Evolutionary conservation across 2,797 vertebrate species (phyloP), one percentile per base, ranked within the genome.

Genomic region (Poecilia gillii): DNA sequence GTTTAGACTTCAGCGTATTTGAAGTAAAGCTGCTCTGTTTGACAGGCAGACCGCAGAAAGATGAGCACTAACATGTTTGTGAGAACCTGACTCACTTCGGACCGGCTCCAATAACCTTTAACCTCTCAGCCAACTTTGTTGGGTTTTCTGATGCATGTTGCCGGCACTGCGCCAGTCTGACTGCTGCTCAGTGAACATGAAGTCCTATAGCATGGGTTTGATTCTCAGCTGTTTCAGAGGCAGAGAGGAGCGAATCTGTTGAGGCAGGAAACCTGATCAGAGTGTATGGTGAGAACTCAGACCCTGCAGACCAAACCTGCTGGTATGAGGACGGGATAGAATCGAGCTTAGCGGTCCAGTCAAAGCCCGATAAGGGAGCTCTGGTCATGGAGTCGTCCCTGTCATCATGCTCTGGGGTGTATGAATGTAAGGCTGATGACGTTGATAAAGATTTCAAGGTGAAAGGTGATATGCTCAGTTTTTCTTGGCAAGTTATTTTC

Each of bases 251-350:
- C 90, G 88, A 85, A 85, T 91, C 85, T 85, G 72, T 93, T 92
- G 94, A 95, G 91, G 93, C 93, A 1, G 97, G 95, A 83, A 95
- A 95, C 49, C 95, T 91, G 0, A 93, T 96, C 92, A 91, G 85
- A 46, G 95, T 96, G 89, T 93, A 88, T 85, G 95, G 96, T 72
- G 96, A 98, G 85, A 92, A 96, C 86, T 97, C 97, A 86, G 90
- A 96, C 6, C 90, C 84, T 0, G 89, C 93, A 33, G 95, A 90
- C 0, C 85, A 88, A 0, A 96, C 96, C 89, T 77, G 13, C 91
- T 97, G 96, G 96, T 88, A 90, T 91, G 96, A 97, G 90, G 95
- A 98, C 0, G 97, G 96, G n/a, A 92, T 95, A 83, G 79, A 95
- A 3, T 93, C 90, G 8, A 96, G 94, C 86, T 81, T 96, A 86